phyloP scores from a whole-genome alignment of 2,888 invertebrate species.

The Plutella xylostella region DNA sequence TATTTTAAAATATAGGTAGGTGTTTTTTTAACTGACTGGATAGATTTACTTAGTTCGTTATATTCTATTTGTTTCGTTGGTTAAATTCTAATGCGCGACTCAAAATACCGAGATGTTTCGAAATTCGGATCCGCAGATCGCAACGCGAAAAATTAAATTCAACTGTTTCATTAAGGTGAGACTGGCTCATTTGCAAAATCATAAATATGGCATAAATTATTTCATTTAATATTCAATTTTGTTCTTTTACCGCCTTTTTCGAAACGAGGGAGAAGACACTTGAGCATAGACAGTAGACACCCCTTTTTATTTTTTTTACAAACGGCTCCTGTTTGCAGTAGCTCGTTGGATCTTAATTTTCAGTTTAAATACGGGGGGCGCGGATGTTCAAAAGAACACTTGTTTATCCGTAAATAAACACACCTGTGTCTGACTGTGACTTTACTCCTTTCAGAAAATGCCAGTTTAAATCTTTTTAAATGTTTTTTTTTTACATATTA shows the following conservation, averaged over 20 bases:
- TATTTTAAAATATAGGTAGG: too few species aligned
- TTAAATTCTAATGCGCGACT: too few species aligned
- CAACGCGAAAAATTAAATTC: conserved; percentile 36
- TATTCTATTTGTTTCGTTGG: too few species aligned
- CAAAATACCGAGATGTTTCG: too few species aligned
- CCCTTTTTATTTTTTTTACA: conserved; percentile 50
- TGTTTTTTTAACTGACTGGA: too few species aligned
- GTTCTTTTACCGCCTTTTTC: conserved; percentile 56
- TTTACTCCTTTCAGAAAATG: too few species aligned
- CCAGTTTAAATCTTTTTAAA: too few species aligned
- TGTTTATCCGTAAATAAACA: conserved; percentile 39
- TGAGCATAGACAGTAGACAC: conserved; percentile 53
- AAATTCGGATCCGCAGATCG: too few species aligned
- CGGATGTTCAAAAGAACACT: conserved; percentile 48
- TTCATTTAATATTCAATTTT: conserved; percentile 71
- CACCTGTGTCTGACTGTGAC: conserved; percentile 37
- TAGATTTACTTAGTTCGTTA: too few species aligned
- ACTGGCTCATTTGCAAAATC: conserved; percentile 67
- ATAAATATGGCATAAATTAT: conserved; percentile 72
- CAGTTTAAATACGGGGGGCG: conserved; percentile 61
- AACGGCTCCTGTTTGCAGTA: conserved; percentile 49
- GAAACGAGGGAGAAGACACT: too few species aligned
- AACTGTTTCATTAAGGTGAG: conserved; percentile 66
- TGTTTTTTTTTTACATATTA: too few species aligned
- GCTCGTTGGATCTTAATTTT: conserved; percentile 55